Evolutionary conservation across 2,113 vertebrate species (phyloP), one percentile per base, ranked within the genome.

Genomic region (Melanostigma gelatinosum): DNA sequence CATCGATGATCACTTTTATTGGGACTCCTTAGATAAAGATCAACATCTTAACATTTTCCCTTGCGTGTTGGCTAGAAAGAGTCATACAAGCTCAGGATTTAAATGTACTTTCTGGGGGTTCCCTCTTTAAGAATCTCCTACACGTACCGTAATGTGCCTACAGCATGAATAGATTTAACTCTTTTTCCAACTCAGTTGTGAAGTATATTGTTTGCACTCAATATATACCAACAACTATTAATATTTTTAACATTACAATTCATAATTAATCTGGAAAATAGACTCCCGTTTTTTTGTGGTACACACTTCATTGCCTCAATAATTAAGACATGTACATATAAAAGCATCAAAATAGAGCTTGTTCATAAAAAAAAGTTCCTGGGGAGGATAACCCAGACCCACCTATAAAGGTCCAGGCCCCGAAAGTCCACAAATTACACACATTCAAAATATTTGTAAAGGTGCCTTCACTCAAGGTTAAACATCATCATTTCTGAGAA

Each of bases 1-100:
- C 6, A 13, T 50, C 10, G 8, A 64, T 46, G 32, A 38, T 38
- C 61, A n/a, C 69, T 85, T 89, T 88, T 91, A 87, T 87, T 72
- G n/a, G 18, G 46, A 44, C 24, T 66, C 20, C 1, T 29, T 0
- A 75, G 90, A 88, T 88, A 84, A 91, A 44, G 40, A 91, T 90
- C 85, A 24, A 2, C 6, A 8, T 6, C 0, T 66, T n/a, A 61
- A 68, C 2, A 57, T 10, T 87, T 91, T 73, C 78, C 72, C 16
- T 1, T 69, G 13, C 36, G 8, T 50, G 2, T 38, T 15, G 20
- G 12, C 18, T 57, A 18, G 52, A 27, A 60, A 42, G 22, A 46
- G 20, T 52, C n/a, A 42, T 40, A 20, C 3, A 54, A 36, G 1
- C 46, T 54, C 6, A 69, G 44, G 67, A 69, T 55, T 77, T 3